A percentile compares a stretch with the other conserved stretches of the same genome.
phyloP scores from a whole-genome alignment of 2,888 invertebrate species.

The Galeruca laticollis region DNA sequence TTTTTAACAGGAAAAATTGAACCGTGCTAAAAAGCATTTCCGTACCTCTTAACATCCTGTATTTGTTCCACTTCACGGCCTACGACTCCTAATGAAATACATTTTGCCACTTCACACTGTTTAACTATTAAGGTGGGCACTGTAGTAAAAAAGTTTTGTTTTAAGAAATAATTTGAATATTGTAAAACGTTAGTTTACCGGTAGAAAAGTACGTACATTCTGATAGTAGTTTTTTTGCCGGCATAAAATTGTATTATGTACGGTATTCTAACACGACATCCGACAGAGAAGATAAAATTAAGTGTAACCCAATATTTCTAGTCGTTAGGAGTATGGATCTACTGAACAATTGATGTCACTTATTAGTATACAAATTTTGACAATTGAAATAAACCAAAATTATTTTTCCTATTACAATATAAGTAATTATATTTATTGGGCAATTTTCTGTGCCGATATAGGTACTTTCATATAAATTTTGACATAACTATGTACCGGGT shows the following conservation, averaged over 20 bases:
- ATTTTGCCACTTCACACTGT: constrained; percentile 29
- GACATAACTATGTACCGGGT: no score
- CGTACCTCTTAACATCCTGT: constrained; percentile 35
- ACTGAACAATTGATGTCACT: no score
- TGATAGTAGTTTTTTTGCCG: not conserved
- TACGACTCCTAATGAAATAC: constrained; percentile 30
- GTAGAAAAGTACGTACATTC: constrained; percentile 4
- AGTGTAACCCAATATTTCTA: not conserved
- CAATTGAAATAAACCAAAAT: no score
- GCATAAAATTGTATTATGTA: not conserved
- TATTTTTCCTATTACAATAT: no score
- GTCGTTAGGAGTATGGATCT: no score
- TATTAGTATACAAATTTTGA: no score
- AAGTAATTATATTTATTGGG: no score
- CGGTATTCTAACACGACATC: not conserved
- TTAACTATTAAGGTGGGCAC: constrained; percentile 25
- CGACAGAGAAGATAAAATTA: constrained; percentile 12
- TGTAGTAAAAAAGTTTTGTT: constrained; percentile 1
- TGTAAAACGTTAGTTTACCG: constrained; percentile 6
- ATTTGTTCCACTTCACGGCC: constrained; percentile 37
- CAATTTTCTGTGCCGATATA: no score
- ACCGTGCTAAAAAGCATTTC: constrained; percentile 35
- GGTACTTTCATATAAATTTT: no score
- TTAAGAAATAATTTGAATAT: constrained; percentile 6
- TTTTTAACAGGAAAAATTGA: constrained; percentile 36